Base-by-base conservation (phyloP, 2,797 vertebrate species). In the Halcyon badia region DNA sequence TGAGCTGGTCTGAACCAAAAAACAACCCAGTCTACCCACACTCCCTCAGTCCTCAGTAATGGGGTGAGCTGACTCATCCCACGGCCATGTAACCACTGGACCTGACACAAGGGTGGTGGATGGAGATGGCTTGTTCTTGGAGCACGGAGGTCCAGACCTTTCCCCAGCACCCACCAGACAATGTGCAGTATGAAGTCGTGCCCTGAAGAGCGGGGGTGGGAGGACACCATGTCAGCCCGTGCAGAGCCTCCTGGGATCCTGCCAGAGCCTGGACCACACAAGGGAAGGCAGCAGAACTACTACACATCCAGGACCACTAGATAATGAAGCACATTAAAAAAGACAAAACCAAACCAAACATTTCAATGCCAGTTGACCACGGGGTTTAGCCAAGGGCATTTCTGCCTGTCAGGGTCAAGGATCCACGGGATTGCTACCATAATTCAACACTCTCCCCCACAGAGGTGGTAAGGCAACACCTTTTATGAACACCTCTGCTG, bases 51-150 rank as follows among this genome's bases (percentile, higher is more conserved):
- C 25, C 10, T 3, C 44, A 4, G 57, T 5, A 13, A 35, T 2
- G 0, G 39, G 24, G 31, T 2, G 17, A 81, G 78, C 62, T 33
- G 37, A 72, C 20, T 60, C 83, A 52, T 9, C 49, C 90, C 24
- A 11, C 0, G 0, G 61, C 70, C 65, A 14, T 1, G 0, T 15
- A 37, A 14, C 49, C 10, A 3, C 60, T 1, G 11, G 48, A 56
- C 66, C 52, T 1, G 2, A 22, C 22, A 11, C 1, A 2, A 19
- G 31, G 51, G 28, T 1, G 8, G 30, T 10, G 13, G 15, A 64
- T 7, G 9, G 11, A 76, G 21, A 28, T 5, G 19, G 31, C 14
- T 83, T 2, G 0, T 28, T 12, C 30, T 7, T 1, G 21, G 16
- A 14, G 11, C 15, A 2, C 2, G 4, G 26, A 14, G 8, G 1